Percentiles rank a stretch among this genome's conserved stretches.
phyloP scores from a whole-genome alignment of 2,113 vertebrate species.

The Zosterops lateralis region DNA sequence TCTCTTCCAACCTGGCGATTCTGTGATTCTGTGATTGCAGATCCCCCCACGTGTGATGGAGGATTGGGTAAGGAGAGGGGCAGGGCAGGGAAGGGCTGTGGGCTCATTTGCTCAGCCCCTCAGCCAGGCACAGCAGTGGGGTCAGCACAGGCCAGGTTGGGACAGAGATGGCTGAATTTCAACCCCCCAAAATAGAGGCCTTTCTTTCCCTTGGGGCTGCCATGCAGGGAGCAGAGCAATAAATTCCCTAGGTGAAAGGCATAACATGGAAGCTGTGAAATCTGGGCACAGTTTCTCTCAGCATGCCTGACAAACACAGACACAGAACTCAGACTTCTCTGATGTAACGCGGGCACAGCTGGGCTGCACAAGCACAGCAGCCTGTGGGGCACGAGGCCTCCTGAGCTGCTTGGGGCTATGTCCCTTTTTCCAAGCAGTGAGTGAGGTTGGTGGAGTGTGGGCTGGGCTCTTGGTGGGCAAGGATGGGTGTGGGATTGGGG shows the following conservation, averaged over 20 bases:
- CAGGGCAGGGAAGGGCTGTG: background rate
- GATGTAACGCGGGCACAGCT: background rate
- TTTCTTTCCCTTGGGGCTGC: background rate
- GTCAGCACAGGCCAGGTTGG: background rate
- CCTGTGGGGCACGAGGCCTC: background rate
- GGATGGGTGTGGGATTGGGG: background rate
- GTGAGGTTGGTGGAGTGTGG: background rate
- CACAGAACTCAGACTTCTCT: background rate
- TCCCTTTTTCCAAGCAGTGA: background rate
- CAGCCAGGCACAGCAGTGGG: accelerated
- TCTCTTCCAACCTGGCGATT: background rate
- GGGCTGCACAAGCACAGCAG: background rate
- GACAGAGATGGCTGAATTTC: background rate
- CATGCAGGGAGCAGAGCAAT: background rate
- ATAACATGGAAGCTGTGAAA: background rate
- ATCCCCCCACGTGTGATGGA: background rate
- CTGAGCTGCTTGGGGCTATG: accelerated
- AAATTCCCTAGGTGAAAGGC: background rate
- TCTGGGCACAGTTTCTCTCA: background rate
- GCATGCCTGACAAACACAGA: background rate
- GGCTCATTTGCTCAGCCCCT: background rate
- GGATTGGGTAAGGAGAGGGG: accelerated
- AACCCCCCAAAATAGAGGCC: background rate
- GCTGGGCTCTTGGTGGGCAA: accelerated
- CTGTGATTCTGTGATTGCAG: background rate